Conservation (phyloP, 2,797 vertebrate genomes). For the Myripristis jacobus region DNA sequence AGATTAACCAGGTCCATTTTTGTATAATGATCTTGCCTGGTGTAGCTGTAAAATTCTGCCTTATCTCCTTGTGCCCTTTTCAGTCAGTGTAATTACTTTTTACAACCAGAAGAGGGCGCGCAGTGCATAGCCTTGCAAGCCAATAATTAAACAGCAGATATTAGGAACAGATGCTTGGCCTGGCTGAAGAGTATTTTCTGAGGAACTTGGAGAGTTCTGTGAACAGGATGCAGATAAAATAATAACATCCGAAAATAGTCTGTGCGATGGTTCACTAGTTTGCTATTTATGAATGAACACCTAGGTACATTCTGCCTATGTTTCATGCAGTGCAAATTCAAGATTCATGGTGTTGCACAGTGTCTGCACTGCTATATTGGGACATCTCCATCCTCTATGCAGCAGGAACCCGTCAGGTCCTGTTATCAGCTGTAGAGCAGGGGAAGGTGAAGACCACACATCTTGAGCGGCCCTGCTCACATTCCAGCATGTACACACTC, state of each 20-base stretch:
- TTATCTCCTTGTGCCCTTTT: neutral
- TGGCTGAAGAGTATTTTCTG: neutral
- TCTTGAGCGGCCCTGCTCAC: conserved; percentile 44
- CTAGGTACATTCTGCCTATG: too few species aligned
- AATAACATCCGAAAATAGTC: neutral
- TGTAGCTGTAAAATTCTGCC: neutral
- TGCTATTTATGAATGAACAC: neutral
- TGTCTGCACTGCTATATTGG: neutral
- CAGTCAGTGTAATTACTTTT: conserved; percentile 29
- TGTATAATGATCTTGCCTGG: neutral
- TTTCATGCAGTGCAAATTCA: neutral
- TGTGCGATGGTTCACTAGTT: neutral
- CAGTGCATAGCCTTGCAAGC: neutral
- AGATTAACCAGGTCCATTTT: too few species aligned
- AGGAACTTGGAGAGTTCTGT: neutral
- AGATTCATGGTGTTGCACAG: neutral
- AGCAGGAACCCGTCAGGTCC: conserved; percentile 6
- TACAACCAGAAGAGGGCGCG: conserved; percentile 58
- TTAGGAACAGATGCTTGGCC: neutral
- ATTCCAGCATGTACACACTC: conserved; percentile 63
- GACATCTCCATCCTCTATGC: neutral
- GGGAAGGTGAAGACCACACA: conserved; percentile 65
- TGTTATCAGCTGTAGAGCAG: conserved; percentile 25
- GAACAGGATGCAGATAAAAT: neutral
- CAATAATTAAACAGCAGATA: neutral